Evolutionary conservation across 2,113 vertebrate species (phyloP), one percentile per base, ranked within the genome.

Genomic region (Phylloscopus trochiloides): DNA sequence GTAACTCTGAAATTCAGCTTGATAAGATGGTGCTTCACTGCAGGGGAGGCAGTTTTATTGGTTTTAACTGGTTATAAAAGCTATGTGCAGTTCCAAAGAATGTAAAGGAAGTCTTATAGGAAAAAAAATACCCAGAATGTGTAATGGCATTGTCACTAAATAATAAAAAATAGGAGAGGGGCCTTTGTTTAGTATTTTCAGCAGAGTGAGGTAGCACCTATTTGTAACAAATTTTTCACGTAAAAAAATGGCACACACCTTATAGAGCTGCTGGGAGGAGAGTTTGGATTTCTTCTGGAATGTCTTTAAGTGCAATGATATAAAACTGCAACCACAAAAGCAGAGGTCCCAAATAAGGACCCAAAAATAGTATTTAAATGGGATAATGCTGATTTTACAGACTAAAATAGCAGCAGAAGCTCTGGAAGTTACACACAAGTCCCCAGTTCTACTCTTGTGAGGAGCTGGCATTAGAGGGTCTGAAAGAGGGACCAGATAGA

Each of bases 231-330:
- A 21, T 36, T 47, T 19, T 79, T 26, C 2, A 4, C 15, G 7
- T 11, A n/a, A 40, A 76, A 45, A 61, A 6, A 5, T 57, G 26
- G 4, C 9, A 32, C 0, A 0, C 10, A 26, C 2, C 16, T 15
- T 26, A 18, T 1, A 22, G 6, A 36, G 8, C 7, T 68, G 31
- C 22, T 74, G 40, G 9, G 34, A 58, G 17, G 14, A 59, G 26
- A 31, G 3, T 10, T 72, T 26, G 6, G 15, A 9, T 73, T 77
- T 54, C 8, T 55, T 87, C 6, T 34, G 51, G 25, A 67, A 15
- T 58, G 14, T 34, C 16, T 58, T 26, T 32, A 55, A 28, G 11
- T 14, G 26, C 8, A 57, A 0, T 20, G 26, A 11, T 54, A 26
- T 17, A 29, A 72, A 86, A 42, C 3, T 22, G 19, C 19, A 38